These are phyloP conservation scores for Heliornis fulica DNA, from an alignment of 2,113 vertebrate species.

Conservation along the genomic window DNA sequence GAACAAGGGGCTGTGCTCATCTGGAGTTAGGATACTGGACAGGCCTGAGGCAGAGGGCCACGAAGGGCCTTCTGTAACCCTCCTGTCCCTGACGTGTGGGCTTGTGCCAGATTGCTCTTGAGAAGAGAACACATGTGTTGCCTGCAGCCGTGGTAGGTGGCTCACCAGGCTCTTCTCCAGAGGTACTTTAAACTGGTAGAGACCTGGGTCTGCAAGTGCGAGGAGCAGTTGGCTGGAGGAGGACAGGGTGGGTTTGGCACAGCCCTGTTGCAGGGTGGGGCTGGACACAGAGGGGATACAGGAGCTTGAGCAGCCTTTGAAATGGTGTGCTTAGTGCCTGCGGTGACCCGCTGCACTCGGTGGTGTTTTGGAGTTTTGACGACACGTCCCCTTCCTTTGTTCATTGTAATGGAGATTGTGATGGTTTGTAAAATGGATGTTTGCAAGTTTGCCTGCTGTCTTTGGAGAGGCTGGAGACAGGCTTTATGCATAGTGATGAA, in stretches of 20 bases:
- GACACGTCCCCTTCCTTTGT: background rate
- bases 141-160: background rate
- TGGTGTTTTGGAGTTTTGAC: background rate
- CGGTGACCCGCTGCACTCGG: background rate
- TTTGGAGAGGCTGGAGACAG: background rate
- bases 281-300: background rate
- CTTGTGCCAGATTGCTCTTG: background rate
- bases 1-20: background rate
- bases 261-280: background rate
- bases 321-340: background rate
- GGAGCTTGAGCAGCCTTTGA: background rate
- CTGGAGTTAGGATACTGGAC: rapidly evolving
- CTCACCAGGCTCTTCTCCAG: background rate
- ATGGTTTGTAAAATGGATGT: background rate
- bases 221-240: background rate
- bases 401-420: background rate
- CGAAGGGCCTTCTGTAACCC: background rate
- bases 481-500: background rate
- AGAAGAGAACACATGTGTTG: background rate
- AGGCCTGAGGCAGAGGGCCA: background rate
- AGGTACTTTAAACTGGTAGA: background rate
- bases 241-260: rapidly evolving
- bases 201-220: background rate
- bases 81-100: background rate
- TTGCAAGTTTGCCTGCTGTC: rapidly evolving